Percentiles rank a stretch among this genome's conserved stretches.
phyloP scores from a whole-genome alignment of 2,113 vertebrate species.

The Lepus europaeus region DNA sequence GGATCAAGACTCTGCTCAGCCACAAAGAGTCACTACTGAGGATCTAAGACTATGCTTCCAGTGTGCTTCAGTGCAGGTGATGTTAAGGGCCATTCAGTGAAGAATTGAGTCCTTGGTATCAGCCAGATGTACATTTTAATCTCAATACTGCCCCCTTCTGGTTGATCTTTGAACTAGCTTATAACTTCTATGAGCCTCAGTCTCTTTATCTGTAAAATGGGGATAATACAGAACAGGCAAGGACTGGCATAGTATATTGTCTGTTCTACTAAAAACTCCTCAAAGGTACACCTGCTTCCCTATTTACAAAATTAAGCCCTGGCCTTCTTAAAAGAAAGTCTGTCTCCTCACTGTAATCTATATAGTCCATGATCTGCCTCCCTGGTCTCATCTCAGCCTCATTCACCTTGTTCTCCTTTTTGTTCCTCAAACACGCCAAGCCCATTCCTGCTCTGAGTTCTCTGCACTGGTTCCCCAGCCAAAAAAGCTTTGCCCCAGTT shows the following conservation, averaged over 20 bases:
- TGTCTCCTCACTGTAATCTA: not conserved
- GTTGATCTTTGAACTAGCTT: conserved; percentile 32
- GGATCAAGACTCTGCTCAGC: not conserved
- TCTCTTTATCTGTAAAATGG: conserved; percentile 41
- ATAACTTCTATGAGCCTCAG: conserved; percentile 12
- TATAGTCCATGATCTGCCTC: conserved; percentile 22
- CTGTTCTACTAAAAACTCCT: conserved; percentile 49
- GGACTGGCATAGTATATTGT: conserved; percentile 18
- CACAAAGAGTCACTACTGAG: not conserved
- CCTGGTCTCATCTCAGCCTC: conserved; percentile 52
- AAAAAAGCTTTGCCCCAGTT: conserved; percentile 58
- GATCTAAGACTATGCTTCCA: conserved; percentile 32
- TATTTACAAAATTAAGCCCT: conserved; percentile 52
- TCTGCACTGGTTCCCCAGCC: conserved; percentile 1
- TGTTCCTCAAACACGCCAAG: conserved; percentile 26
- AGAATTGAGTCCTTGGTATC: not conserved
- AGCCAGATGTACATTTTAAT: not conserved
- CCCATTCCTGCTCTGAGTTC: conserved; percentile 20
- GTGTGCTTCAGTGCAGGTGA: not conserved
- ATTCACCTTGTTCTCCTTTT: conserved; percentile 60
- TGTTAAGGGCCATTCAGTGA: not conserved
- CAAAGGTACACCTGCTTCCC: conserved; percentile 7
- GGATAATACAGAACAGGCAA: not conserved
- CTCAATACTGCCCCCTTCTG: not conserved
- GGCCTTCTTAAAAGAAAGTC: conserved; percentile 40